A percentile compares a stretch with the other conserved stretches of the same genome.
These are phyloP conservation scores for Tangara arthus DNA, from an alignment of 2,797 vertebrate species.

Conservation along the genomic window DNA sequence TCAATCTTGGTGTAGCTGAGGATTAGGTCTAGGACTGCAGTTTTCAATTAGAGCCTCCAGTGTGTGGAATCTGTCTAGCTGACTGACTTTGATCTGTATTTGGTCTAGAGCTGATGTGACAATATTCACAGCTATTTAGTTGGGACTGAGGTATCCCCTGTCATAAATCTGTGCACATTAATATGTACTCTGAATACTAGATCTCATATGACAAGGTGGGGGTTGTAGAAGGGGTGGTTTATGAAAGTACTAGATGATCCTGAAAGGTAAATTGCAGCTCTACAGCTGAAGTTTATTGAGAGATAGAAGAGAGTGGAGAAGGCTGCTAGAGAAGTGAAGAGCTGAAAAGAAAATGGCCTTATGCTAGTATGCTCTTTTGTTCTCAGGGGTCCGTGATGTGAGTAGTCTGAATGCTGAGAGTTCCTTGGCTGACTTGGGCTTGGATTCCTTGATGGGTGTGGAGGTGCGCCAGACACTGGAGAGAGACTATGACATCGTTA, in stretches of 20 bases:
- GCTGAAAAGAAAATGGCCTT: not conserved
- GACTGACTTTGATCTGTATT: not conserved
- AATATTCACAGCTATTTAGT: not conserved
- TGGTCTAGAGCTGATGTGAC: not conserved
- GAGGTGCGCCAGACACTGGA: slow-evolving; percentile 95
- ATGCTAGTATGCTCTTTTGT: not conserved
- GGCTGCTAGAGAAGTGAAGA: not conserved
- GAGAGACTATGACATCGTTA: slow-evolving; percentile 87
- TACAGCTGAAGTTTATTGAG: not conserved
- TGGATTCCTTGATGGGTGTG: slow-evolving; percentile 97
- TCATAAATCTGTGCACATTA: not conserved
- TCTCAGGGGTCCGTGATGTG: slow-evolving; percentile 87
- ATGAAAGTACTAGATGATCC: not conserved
- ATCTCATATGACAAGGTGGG: not conserved
- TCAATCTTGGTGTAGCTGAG: not conserved
- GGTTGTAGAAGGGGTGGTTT: not conserved
- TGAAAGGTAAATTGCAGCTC: not conserved
- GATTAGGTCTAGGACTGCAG: not conserved
- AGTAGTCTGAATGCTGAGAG: slow-evolving; percentile 82
- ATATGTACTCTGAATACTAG: not conserved
- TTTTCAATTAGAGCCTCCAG: not conserved
- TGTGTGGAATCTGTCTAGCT: not conserved
- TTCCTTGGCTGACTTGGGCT: slow-evolving; percentile 89
- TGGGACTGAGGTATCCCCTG: not conserved
- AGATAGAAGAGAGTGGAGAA: not conserved